Conservation (phyloP, 2,888 invertebrate genomes). For the Andrena camellia region DNA sequence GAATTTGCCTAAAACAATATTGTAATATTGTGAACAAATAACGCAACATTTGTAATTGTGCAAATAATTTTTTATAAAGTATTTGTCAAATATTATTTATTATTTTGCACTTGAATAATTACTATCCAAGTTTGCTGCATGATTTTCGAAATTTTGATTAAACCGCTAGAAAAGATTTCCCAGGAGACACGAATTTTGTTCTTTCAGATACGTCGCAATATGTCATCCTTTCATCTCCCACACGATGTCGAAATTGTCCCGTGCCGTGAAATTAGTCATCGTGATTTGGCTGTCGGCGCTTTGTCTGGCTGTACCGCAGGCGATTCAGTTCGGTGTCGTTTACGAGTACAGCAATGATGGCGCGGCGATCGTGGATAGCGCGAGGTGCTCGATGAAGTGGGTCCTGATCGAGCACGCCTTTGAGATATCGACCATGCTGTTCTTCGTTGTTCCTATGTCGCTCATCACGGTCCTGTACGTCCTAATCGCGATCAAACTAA, state of each 20-base stretch:
- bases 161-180: neutral
- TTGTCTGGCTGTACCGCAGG: constrained; percentile 91
- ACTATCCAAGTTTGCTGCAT: no score
- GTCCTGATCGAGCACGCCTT: constrained; percentile 86
- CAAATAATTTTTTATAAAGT: no score
- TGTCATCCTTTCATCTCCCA: constrained; percentile 91
- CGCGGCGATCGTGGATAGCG: constrained; percentile 78
- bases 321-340: constrained; percentile 86
- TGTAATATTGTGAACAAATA: no score
- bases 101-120: neutral
- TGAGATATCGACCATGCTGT: constrained; percentile 87
- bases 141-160: no score
- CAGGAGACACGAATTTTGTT: neutral
- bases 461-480: constrained; percentile 88
- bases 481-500: constrained; percentile 85
- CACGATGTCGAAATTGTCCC: constrained; percentile 94
- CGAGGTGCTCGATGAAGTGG: constrained; percentile 84
- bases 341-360: constrained; percentile 45
- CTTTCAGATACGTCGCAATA: constrained; percentile 88
- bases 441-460: constrained; percentile 88
- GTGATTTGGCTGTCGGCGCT: constrained; percentile 93
- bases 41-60: no score
- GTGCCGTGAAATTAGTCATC: constrained; percentile 93
- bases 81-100: no score
- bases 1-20: no score